phyloP scores from a whole-genome alignment of 1,140 invertebrate species.

The Samia ricini region DNA sequence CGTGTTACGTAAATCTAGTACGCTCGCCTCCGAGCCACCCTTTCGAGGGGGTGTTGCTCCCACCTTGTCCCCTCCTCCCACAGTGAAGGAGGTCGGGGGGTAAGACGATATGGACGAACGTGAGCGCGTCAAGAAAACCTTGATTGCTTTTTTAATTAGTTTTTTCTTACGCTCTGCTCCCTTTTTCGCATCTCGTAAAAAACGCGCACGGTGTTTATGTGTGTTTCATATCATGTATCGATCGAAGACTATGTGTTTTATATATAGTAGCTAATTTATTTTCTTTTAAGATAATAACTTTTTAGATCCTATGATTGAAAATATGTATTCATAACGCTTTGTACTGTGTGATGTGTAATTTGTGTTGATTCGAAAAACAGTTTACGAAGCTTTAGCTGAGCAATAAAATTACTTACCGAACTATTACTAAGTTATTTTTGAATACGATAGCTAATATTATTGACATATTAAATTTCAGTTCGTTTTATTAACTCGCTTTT shows the following conservation, averaged over 20 bases:
- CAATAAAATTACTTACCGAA: too few species aligned
- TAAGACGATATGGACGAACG: conserved; percentile 76
- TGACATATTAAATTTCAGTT: too few species aligned
- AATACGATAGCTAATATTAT: too few species aligned
- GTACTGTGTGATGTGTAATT: too few species aligned
- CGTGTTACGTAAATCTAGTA: conserved; percentile 77
- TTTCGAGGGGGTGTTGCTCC: conserved; percentile 46
- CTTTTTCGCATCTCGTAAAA: conserved; percentile 69
- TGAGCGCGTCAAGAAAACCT: conserved; percentile 77
- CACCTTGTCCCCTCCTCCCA: conserved; percentile 40
- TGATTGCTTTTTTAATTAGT: conserved; percentile 77
- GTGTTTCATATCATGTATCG: conserved; percentile 47
- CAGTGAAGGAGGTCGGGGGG: conserved; percentile 63
- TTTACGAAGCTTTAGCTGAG: too few species aligned
- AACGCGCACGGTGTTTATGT: conserved; percentile 55
- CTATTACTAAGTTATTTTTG: too few species aligned
- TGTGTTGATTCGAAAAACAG: too few species aligned
- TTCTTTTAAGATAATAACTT: background rate
- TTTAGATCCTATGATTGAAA: too few species aligned
- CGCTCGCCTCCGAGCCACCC: conserved; percentile 43
- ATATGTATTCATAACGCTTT: too few species aligned
- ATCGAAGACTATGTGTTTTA: conserved; percentile 1
- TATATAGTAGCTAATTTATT: background rate
- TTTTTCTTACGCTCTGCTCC: conserved; percentile 66
- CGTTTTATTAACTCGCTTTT: too few species aligned